These are phyloP conservation scores for Parotia lawesii DNA, from an alignment of 2,113 vertebrate genomes.

Conservation along the genomic window DNA sequence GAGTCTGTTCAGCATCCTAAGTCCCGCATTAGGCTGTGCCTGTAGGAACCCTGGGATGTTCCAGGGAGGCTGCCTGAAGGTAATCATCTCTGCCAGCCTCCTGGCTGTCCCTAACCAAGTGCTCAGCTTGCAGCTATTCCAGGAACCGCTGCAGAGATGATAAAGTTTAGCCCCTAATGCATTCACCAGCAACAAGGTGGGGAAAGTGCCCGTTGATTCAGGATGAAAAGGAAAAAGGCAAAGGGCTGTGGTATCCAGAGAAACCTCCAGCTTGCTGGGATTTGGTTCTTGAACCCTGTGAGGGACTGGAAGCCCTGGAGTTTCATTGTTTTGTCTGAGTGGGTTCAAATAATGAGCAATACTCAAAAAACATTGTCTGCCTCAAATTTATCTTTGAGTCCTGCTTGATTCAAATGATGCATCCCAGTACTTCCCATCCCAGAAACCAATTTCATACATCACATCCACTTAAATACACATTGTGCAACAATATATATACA, in stretches of 20 bases:
- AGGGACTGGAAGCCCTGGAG: background rate
- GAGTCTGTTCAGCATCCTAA: slow-evolving; percentile 41
- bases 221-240: background rate
- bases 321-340: background rate
- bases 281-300: background rate
- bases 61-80: background rate
- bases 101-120: background rate
- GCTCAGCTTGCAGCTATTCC: background rate
- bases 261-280: background rate
- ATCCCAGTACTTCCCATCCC: background rate
- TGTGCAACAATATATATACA: background rate
- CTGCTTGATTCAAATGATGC: background rate
- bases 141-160: background rate
- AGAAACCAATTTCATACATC: background rate
- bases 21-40: slow-evolving; percentile 23
- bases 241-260: background rate
- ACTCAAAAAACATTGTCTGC: background rate
- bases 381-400: background rate
- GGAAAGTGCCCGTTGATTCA: background rate
- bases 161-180: background rate
- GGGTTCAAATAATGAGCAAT: background rate
- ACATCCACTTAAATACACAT: background rate
- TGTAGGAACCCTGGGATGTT: background rate
- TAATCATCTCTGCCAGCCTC: slow-evolving; percentile 10
- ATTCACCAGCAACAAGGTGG: background rate